Conservation (phyloP, 2,797 vertebrate species). For the Brotula barbata region DNA sequence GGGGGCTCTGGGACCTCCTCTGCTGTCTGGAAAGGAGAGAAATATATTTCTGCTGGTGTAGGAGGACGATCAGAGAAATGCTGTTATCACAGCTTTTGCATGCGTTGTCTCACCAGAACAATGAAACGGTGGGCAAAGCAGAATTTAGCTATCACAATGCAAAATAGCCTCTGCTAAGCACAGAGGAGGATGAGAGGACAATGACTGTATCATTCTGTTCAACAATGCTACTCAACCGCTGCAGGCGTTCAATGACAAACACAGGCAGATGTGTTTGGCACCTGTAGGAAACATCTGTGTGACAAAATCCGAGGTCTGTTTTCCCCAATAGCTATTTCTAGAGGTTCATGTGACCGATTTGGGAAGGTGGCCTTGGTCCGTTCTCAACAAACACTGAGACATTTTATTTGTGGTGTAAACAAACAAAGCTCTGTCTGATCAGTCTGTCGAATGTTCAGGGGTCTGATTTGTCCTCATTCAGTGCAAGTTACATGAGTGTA, state of each 20-base stretch:
- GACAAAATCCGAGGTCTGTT: too few species aligned
- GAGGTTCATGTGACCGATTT: too few species aligned
- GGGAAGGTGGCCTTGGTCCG: too few species aligned
- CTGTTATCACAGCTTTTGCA: slow-evolving; percentile 7
- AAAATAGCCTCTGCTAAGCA: slow-evolving; percentile 1
- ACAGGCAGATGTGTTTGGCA: slow-evolving; percentile 9
- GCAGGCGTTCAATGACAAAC: slow-evolving; percentile 15
- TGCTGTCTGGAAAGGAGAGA: slow-evolving; percentile 39
- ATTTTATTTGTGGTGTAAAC: too few species aligned
- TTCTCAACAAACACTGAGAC: too few species aligned
- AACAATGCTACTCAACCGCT: slow-evolving; percentile 10
- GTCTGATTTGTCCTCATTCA: too few species aligned
- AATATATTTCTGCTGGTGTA: slow-evolving; percentile 25
- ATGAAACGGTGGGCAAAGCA: slow-evolving; percentile 27
- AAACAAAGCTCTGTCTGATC: too few species aligned
- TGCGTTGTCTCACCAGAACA: slow-evolving; percentile 25
- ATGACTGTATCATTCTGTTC: slow-evolving; percentile 22
- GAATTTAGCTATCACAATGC: neutral
- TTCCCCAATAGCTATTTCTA: too few species aligned
- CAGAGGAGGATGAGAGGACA: slow-evolving; percentile 29
- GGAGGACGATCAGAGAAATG: slow-evolving; percentile 9
- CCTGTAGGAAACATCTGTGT: too few species aligned
- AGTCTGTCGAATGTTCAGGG: too few species aligned
- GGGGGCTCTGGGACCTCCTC: slow-evolving; percentile 51
- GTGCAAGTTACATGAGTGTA: too few species aligned